A percentile compares a stretch with the other conserved stretches of the same genome.
phyloP scores from a whole-genome alignment of 2,888 invertebrate species.

The Azorinus chamasolen region DNA sequence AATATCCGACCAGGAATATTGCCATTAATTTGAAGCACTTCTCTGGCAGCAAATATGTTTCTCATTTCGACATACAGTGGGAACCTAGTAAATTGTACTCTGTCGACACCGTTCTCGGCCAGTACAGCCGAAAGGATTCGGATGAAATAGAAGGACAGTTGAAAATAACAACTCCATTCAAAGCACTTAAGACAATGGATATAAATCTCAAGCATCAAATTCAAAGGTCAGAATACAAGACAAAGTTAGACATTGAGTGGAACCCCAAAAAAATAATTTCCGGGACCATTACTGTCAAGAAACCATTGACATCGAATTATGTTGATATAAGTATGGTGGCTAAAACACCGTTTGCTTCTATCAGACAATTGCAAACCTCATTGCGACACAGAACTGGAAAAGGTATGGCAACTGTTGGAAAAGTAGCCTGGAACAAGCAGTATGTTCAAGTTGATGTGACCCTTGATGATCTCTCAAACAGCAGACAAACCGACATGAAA shows the following conservation, averaged over 20 bases:
- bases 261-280: slow-evolving; percentile 64
- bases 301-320: slow-evolving; percentile 63
- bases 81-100: slow-evolving; percentile 51
- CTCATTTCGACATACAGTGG: slow-evolving; percentile 64
- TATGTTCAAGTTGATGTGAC: slow-evolving; percentile 55
- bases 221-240: slow-evolving; percentile 52
- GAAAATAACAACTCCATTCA: slow-evolving; percentile 60
- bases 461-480: slow-evolving; percentile 61
- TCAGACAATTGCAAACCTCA: slow-evolving; percentile 55
- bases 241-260: slow-evolving; percentile 64
- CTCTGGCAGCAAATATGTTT: slow-evolving; percentile 51
- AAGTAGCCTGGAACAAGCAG: slow-evolving; percentile 61
- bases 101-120: slow-evolving; percentile 60
- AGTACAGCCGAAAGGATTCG: slow-evolving; percentile 18
- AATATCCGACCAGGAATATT: slow-evolving; percentile 57
- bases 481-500: slow-evolving; percentile 51
- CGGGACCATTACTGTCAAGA: slow-evolving; percentile 63
- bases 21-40: slow-evolving; percentile 61
- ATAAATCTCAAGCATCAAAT: slow-evolving; percentile 53
- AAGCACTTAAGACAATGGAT: slow-evolving; percentile 31
- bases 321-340: slow-evolving; percentile 61
- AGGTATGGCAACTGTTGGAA: slow-evolving; percentile 56
- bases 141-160: slow-evolving; percentile 52
- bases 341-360: slow-evolving; percentile 70
- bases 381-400: slow-evolving; percentile 57